Conservation (phyloP, 2,797 vertebrate genomes). For the Zalophus californianus region DNA sequence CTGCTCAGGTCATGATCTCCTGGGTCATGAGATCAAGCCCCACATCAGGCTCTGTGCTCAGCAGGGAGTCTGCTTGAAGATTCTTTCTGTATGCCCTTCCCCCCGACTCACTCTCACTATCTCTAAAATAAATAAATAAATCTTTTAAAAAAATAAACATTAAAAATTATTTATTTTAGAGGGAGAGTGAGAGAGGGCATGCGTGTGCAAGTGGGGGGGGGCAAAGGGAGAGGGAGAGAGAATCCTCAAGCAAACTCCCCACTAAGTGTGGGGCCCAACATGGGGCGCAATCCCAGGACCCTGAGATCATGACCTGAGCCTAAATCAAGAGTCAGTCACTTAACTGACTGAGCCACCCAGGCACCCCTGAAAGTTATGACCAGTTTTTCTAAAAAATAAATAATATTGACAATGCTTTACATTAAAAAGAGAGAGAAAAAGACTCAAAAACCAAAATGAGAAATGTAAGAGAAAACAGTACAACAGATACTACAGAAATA, state of each 20-base stretch:
- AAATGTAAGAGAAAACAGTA: background rate
- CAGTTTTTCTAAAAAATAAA: background rate
- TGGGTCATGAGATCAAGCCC: background rate
- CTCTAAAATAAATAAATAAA: background rate
- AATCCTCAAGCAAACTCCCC: background rate
- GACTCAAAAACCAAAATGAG: background rate
- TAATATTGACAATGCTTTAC: background rate
- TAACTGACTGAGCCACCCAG: background rate
- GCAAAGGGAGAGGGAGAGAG: background rate
- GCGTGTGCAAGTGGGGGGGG: background rate
- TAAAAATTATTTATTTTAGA: background rate
- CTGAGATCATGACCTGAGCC: background rate
- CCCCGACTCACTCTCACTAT: background rate
- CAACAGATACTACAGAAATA: background rate
- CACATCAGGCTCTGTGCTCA: background rate
- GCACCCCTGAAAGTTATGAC: background rate
- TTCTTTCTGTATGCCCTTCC: background rate
- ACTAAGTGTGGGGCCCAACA: background rate
- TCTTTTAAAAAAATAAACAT: background rate
- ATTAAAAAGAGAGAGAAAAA: background rate
- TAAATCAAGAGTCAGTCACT: background rate
- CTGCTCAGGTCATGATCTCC: background rate
- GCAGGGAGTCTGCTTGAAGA: background rate
- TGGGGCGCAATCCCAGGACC: background rate
- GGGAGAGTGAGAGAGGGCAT: background rate